Conservation (phyloP, 2,113 vertebrate genomes). For the Anser brachyrhynchus region DNA sequence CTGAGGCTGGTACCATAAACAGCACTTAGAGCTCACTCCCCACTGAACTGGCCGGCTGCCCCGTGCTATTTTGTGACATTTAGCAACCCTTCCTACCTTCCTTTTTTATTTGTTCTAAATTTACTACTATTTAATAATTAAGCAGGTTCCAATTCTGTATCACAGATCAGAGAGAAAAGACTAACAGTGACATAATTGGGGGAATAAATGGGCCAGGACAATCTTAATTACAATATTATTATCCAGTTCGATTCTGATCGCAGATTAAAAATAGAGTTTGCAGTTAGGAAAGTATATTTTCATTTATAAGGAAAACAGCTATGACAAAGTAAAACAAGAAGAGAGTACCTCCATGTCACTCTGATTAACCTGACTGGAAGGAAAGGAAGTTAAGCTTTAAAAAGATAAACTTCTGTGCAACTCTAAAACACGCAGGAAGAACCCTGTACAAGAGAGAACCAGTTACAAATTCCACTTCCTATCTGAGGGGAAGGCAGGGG, state of each 20-base stretch:
- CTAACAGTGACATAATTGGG: neutral
- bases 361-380: neutral
- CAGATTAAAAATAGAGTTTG: neutral
- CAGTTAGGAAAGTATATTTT: neutral
- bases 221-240: neutral
- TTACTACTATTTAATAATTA: neutral
- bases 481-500: neutral
- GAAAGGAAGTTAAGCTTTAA: neutral
- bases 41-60: neutral
- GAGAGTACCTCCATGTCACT: neutral
- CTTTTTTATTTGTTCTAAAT: neutral
- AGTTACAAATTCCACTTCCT: neutral
- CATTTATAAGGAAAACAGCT: neutral
- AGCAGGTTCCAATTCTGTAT: neutral
- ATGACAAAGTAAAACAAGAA: neutral
- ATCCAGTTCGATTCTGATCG: neutral
- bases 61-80: neutral
- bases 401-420: neutral
- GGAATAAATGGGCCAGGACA: neutral
- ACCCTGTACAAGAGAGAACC: rapidly evolving
- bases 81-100: neutral
- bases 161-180: neutral
- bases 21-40: neutral
- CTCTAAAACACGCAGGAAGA: neutral
- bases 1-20: neutral